Percentiles rank a stretch among this genome's conserved stretches.
phyloP scores from a whole-genome alignment of 1,140 invertebrate species.

The Pseudomyrmex dendroicus region DNA sequence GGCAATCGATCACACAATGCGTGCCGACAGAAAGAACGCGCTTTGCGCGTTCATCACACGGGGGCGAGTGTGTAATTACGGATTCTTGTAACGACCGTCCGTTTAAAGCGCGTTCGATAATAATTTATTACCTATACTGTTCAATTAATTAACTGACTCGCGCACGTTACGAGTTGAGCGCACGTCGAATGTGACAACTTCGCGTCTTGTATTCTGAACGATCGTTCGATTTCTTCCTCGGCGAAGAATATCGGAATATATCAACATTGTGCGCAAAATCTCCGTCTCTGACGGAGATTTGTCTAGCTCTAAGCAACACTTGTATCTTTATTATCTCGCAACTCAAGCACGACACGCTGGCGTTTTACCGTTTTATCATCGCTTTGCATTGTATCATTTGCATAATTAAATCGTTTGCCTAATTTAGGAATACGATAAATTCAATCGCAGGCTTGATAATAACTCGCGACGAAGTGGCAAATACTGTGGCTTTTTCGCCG shows the following conservation, averaged over 20 bases:
- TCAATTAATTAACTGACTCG: too few relatives aligned
- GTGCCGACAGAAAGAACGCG: background rate
- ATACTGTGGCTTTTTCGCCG: slow-evolving; percentile 31
- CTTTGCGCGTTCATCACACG: too few relatives aligned
- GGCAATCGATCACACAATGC: background rate
- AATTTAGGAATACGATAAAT: slow-evolving; percentile 52
- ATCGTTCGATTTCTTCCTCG: slow-evolving; percentile 15
- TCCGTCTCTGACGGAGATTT: background rate
- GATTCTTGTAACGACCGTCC: too few relatives aligned
- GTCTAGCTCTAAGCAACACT: slow-evolving; percentile 10
- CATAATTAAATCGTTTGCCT: slow-evolving; percentile 50
- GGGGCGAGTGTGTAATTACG: too few relatives aligned
- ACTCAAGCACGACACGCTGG: slow-evolving; percentile 1
- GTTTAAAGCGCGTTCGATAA: too few relatives aligned
- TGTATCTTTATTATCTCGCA: slow-evolving; percentile 30
- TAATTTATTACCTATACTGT: background rate
- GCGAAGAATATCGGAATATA: background rate
- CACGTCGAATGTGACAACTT: too few relatives aligned
- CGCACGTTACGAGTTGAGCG: too few relatives aligned
- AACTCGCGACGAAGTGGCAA: slow-evolving; percentile 27
- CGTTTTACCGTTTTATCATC: slow-evolving; percentile 16
- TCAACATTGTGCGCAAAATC: too few relatives aligned
- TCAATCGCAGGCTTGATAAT: slow-evolving; percentile 37
- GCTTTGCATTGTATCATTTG: slow-evolving; percentile 25
- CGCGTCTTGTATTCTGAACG: too few relatives aligned